phyloP scores from a whole-genome alignment of 2,113 vertebrate genomes.

The Bos javanicus region DNA sequence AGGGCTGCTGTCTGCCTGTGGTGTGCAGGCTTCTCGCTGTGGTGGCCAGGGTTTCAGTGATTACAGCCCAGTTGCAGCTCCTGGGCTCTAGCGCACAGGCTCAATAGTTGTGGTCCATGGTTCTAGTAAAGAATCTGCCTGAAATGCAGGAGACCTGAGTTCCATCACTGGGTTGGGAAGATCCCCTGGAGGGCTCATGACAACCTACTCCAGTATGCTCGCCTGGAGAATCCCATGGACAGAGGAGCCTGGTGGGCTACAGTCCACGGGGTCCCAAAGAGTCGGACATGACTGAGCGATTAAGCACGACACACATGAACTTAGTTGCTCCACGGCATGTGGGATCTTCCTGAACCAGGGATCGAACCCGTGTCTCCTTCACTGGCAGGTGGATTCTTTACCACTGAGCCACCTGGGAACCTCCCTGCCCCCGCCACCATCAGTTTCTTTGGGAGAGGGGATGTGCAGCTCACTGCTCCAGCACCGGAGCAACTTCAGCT shows the following conservation, averaged over 20 bases:
- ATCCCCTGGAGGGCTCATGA: background rate
- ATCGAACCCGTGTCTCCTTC: background rate
- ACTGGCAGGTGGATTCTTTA: background rate
- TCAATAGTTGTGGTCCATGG: background rate
- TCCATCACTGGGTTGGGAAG: background rate
- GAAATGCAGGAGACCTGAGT: background rate
- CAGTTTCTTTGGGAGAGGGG: conserved; percentile 25
- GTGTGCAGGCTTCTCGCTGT: background rate
- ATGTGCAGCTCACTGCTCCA: conserved; percentile 22
- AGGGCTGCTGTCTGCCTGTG: rapidly evolving
- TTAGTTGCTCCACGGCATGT: background rate
- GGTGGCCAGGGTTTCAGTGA: background rate
- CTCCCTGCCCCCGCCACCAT: background rate
- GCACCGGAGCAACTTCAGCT: background rate
- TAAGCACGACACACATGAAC: background rate
- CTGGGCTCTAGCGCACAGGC: background rate
- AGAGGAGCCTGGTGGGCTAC: background rate
- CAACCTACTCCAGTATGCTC: background rate
- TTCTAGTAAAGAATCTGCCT: background rate
- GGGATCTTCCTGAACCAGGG: background rate
- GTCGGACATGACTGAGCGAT: rapidly evolving
- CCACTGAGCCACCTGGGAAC: background rate
- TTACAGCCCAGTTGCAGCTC: background rate
- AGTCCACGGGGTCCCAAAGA: background rate
- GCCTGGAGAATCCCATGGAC: background rate